These are phyloP conservation scores for Chloropsis cyanopogon DNA, from an alignment of 2,113 vertebrate species.

Conservation along the genomic window DNA sequence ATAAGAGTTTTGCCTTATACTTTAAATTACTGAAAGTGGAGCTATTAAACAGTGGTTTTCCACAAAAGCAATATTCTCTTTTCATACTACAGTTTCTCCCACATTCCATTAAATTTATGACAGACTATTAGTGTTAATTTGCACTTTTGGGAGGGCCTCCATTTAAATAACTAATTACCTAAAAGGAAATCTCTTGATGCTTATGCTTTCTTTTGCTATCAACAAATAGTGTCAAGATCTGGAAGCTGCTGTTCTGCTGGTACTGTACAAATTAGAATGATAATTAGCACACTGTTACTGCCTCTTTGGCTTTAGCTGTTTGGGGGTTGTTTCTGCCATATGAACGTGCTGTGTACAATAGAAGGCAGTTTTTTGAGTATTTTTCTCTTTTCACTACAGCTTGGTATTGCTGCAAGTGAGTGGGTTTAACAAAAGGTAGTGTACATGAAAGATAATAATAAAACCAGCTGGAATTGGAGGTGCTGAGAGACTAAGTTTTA, in stretches of 20 bases:
- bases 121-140: neutral
- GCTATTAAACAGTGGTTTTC: neutral
- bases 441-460: neutral
- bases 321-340: fast-evolving
- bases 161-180: neutral
- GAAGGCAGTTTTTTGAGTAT: neutral
- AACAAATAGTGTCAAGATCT: neutral
- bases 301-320: neutral
- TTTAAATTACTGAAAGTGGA: neutral
- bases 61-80: neutral
- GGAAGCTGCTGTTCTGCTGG: neutral
- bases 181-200: neutral
- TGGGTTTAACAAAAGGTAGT: neutral
- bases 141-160: neutral
- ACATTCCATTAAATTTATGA: neutral
- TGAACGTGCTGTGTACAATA: no score
- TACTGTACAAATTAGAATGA: neutral
- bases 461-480: neutral
- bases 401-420: neutral
- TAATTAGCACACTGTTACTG: neutral
- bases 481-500: neutral
- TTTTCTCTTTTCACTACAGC: neutral
- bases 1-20: neutral
- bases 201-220: neutral
- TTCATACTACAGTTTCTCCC: neutral